Percentiles rank a stretch among this genome's conserved stretches.
These are phyloP conservation scores for Carduelis carduelis DNA, from an alignment of 2,797 vertebrate species.

Conservation along the genomic window DNA sequence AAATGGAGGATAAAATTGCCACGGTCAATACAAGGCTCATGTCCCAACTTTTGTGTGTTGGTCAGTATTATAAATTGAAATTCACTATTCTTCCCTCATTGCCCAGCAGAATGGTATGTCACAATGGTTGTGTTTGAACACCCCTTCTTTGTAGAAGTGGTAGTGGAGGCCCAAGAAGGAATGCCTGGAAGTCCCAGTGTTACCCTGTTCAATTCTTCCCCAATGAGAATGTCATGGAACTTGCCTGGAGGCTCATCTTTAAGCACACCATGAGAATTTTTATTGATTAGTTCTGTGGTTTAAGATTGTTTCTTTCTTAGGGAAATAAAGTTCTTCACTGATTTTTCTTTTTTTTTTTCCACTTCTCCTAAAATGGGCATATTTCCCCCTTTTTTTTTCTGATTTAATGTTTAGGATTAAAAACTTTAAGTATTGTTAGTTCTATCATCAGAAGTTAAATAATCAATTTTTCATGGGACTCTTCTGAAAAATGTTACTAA, in stretches of 20 bases:
- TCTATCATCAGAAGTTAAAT: neutral
- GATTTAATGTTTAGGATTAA: neutral
- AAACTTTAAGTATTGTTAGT: neutral
- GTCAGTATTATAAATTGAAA: no score
- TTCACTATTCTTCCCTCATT: no score
- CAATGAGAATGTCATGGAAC: no score
- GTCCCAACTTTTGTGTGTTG: no score
- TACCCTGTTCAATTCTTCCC: no score
- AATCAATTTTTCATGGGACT: neutral
- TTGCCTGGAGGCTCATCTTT: neutral
- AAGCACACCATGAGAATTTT: neutral
- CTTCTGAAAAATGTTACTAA: neutral
- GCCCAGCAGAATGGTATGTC: no score
- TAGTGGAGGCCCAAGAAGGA: no score
- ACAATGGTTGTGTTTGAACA: no score
- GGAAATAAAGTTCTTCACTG: neutral
- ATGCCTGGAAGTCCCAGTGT: no score
- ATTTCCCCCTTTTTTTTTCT: neutral
- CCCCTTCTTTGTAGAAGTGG: no score
- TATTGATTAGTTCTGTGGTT: neutral
- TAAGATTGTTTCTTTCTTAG: neutral
- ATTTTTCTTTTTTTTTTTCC: neutral
- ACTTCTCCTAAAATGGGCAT: accelerated
- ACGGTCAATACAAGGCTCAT: no score
- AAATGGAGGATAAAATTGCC: neutral